phyloP scores from a whole-genome alignment of 2,888 invertebrate genomes.

The Chrysotoxum bicinctum region DNA sequence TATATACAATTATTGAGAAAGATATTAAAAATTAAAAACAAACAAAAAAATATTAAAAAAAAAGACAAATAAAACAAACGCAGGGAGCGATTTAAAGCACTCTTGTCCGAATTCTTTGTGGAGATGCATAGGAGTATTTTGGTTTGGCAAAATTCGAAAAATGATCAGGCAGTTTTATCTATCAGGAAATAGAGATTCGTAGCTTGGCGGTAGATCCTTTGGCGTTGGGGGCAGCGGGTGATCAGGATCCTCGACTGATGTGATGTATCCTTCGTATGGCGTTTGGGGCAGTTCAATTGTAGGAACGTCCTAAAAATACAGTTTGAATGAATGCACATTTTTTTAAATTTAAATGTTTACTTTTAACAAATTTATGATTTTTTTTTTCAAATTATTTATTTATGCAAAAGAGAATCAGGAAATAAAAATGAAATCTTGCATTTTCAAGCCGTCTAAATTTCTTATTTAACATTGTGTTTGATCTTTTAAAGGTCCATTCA shows the following conservation, averaged over 20 bases:
- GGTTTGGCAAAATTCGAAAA: conserved; percentile 30
- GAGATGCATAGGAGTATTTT: conserved; percentile 47
- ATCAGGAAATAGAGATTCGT: conserved; percentile 80
- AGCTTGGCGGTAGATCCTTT: conserved; percentile 80
- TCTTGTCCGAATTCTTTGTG: conserved; percentile 30
- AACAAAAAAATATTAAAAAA: neutral
- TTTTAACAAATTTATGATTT: too few relatives aligned
- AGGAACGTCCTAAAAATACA: conserved; percentile 76
- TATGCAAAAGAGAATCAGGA: too few relatives aligned
- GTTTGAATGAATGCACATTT: too few relatives aligned
- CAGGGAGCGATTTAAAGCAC: conserved; percentile 8
- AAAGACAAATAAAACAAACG: conserved; percentile 23
- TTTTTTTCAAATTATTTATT: too few relatives aligned
- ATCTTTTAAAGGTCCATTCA: too few relatives aligned
- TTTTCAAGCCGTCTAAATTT: too few relatives aligned
- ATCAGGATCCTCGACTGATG: conserved; percentile 70
- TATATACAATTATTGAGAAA: conserved; percentile 62
- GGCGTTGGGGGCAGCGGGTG: conserved; percentile 77
- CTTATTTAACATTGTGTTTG: too few relatives aligned
- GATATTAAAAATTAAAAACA: neutral
- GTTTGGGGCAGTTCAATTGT: conserved; percentile 78
- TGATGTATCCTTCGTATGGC: conserved; percentile 73
- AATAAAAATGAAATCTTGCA: too few relatives aligned
- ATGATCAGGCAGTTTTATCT: conserved; percentile 76
- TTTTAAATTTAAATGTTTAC: too few relatives aligned